phyloP scores from a whole-genome alignment of 2,113 vertebrate genomes.

The Centropus bengalensis region DNA sequence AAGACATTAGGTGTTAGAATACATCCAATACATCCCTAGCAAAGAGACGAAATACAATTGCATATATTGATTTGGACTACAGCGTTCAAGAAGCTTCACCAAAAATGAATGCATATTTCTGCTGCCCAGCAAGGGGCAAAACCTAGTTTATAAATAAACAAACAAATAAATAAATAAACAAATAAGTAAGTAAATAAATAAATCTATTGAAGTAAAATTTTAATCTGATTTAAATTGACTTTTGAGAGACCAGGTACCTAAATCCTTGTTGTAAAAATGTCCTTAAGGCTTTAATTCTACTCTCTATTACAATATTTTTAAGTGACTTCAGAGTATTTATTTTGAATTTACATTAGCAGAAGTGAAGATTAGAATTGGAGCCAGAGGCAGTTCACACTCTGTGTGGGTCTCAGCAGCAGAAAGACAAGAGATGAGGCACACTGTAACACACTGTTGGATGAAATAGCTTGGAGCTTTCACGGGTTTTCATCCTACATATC shows the following conservation, averaged over 20 bases:
- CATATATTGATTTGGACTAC: background rate
- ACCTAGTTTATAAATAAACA: background rate
- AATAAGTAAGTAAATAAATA: no score
- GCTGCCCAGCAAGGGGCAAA: background rate
- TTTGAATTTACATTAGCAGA: slow-evolving; percentile 42
- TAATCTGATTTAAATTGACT: slow-evolving; percentile 27
- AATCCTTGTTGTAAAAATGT: background rate
- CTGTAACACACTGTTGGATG: background rate
- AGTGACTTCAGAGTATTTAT: background rate
- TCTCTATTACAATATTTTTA: slow-evolving; percentile 38
- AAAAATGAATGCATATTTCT: background rate
- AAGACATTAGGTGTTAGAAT: background rate
- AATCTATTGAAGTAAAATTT: background rate
- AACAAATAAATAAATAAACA: no score
- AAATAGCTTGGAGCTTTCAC: background rate
- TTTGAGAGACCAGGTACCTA: background rate
- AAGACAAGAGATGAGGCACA: background rate
- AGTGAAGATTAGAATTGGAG: background rate
- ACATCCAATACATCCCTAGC: background rate
- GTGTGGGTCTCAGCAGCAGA: background rate
- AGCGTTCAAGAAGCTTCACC: background rate
- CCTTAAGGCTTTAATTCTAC: slow-evolving; percentile 11
- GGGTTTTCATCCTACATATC: background rate
- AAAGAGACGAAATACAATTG: background rate
- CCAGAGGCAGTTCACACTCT: background rate